A percentile compares a stretch with the other conserved stretches of the same genome.
Evolutionary conservation across 2,888 invertebrate genomes (phyloP).

Genomic region (Phaonia tiefii): DNA sequence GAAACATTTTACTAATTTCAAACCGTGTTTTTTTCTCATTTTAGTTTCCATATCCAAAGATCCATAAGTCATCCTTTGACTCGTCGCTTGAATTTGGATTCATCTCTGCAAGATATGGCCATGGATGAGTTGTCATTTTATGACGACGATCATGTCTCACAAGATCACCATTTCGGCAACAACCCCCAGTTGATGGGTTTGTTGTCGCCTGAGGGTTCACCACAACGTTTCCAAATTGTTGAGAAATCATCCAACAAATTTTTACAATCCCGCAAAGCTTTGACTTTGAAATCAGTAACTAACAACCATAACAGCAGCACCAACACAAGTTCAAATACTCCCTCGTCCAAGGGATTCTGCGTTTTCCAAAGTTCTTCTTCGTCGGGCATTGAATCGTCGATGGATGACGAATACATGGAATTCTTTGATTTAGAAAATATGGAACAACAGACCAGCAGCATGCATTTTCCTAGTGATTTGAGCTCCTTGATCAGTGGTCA

Average conservation of each 20-base stretch:
- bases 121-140: conserved; percentile 79
- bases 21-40: conserved; percentile 54
- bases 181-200: conserved; percentile 75
- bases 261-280: conserved; percentile 47
- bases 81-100: conserved; percentile 69
- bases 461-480: conserved; percentile 82
- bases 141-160: conserved; percentile 71
- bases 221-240: conserved; percentile 77
- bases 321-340: conserved; percentile 67
- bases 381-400: conserved; percentile 83
- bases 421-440: conserved; percentile 83
- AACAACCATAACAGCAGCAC: conserved; percentile 60
- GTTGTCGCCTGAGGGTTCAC: conserved; percentile 79
- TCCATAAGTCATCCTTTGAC: conserved; percentile 50
- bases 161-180: conserved; percentile 67
- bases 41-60: conserved; percentile 66
- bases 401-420: conserved; percentile 85
- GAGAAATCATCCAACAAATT: conserved; percentile 60
- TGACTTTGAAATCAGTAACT: conserved; percentile 75
- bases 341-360: conserved; percentile 76
- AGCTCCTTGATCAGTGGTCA: conserved; percentile 83
- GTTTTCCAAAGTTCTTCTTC: conserved; percentile 82
- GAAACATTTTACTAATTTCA: conserved; percentile 41
- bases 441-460: conserved; percentile 70
- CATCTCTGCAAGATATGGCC: conserved; percentile 70